Evolutionary conservation across 2,113 vertebrate genomes (phyloP).

Genomic region (Myrmecobius fasciatus): DNA sequence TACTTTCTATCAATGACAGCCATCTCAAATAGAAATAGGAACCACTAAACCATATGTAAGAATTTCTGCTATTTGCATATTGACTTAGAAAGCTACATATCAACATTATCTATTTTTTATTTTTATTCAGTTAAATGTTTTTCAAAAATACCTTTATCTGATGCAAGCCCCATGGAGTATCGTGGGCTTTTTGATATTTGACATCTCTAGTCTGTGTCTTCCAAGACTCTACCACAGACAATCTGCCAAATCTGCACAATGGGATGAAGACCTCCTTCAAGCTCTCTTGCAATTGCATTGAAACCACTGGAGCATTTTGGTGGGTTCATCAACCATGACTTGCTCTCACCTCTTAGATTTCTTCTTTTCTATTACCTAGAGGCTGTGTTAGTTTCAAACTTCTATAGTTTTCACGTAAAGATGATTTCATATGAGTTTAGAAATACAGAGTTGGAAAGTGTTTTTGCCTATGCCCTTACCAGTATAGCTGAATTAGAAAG

Average conservation of each 20-base stretch:
- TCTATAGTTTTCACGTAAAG: not conserved
- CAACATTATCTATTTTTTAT: not conserved
- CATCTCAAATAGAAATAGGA: not conserved
- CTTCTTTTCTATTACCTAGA: not conserved
- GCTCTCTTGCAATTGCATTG: not conserved
- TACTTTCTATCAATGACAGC: not conserved
- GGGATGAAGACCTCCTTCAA: not conserved
- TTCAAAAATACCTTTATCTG: not conserved
- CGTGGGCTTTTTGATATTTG: not conserved
- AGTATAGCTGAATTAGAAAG: not conserved
- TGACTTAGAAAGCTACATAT: not conserved
- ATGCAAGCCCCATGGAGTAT: not conserved
- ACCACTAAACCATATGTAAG: not conserved
- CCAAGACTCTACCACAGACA: not conserved
- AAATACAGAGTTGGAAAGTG: not conserved
- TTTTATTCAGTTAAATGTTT: not conserved
- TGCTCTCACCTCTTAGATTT: not conserved
- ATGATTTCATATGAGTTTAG: not conserved
- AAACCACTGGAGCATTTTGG: not conserved
- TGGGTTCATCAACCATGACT: not conserved
- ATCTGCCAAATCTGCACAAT: not conserved
- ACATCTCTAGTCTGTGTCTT: not conserved
- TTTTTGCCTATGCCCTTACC: not conserved
- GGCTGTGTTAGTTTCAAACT: constrained; percentile 10
- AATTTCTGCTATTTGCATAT: not conserved